Evolutionary conservation across 2,888 invertebrate species (phyloP), one percentile per base, ranked within the genome.

Genomic region (Congeria kusceri): DNA sequence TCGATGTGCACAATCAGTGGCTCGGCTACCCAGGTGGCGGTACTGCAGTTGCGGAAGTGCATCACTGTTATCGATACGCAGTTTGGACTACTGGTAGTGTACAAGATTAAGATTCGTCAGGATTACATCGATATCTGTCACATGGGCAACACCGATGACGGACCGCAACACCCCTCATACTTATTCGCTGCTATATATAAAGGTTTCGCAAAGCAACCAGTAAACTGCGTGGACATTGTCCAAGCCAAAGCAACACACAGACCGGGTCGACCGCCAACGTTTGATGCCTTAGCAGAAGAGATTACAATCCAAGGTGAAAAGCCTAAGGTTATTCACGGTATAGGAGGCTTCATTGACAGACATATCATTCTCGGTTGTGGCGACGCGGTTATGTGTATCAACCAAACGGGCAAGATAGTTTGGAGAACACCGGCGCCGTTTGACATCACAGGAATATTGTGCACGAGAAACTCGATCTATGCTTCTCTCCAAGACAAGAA

Each of bases 1-100:
- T 68, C 61, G 13, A 83, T 83, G 79, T 83, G 83, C 25, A 63
- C 77, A 0, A 75, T 72, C n/a, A 75, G 78, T 27, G 82, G 82
- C 13, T 67, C 75, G 39, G 76, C 77, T 3, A 76, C 72, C 44
- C 75, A 78, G 59, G 78, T 82, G 15, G 72, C 78, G 3, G 78
- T 82, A 1, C 59, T 78, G 28, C 79, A 80, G 59, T 25, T 53
- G 53, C 58, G 64, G 32, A 66, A 57, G 44, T 47, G 62, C 32
- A 82, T 82, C 13, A 72, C 65, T 18, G 63, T 82, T 18, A 18
- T 82, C 15, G 78, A 82, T 56, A 82, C 82, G 7, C 56, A 18
- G 11, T 75, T 69, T 27, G 67, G 58, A 44, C 56, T 82, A n/a
- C 49, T 25, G 23, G 29, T 78, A 7, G 53, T 82, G 13, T 82